Percentiles rank a stretch among this genome's conserved stretches.
phyloP scores from a whole-genome alignment of 1,140 invertebrate genomes.

The Heliothis subflexa region DNA sequence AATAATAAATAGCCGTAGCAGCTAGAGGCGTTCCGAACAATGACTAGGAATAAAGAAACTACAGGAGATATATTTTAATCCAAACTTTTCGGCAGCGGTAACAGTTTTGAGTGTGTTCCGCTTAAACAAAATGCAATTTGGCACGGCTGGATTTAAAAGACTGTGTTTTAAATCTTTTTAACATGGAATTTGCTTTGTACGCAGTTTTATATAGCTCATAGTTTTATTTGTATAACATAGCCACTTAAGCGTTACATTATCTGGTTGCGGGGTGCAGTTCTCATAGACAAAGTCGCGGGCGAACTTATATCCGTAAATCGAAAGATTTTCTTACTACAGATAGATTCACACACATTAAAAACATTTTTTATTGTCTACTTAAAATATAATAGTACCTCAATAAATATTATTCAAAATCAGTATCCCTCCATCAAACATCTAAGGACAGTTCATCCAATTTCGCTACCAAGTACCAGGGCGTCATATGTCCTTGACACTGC shows the following conservation, averaged over 20 bases:
- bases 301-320: too few species aligned
- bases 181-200: not conserved
- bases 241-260: too few species aligned
- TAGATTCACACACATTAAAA: too few species aligned
- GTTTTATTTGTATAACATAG: not conserved
- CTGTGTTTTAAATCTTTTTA: conserved; percentile 13
- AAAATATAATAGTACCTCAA: too few species aligned
- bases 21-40: conserved; percentile 1
- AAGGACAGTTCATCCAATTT: conserved; percentile 17
- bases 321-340: too few species aligned
- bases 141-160: not conserved
- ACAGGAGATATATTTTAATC: conserved; percentile 29
- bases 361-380: too few species aligned
- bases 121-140: conserved; percentile 14
- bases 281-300: too few species aligned
- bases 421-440: not conserved
- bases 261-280: too few species aligned
- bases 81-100: conserved; percentile 30
- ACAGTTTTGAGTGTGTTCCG: conserved; percentile 18
- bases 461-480: conserved; percentile 18
- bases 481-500: conserved; percentile 32
- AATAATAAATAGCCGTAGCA: not conserved
- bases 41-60: conserved; percentile 17
- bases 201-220: not conserved
- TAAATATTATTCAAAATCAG: not conserved